phyloP scores from a whole-genome alignment of 2,113 vertebrate species.

The Heteronetta atricapilla region DNA sequence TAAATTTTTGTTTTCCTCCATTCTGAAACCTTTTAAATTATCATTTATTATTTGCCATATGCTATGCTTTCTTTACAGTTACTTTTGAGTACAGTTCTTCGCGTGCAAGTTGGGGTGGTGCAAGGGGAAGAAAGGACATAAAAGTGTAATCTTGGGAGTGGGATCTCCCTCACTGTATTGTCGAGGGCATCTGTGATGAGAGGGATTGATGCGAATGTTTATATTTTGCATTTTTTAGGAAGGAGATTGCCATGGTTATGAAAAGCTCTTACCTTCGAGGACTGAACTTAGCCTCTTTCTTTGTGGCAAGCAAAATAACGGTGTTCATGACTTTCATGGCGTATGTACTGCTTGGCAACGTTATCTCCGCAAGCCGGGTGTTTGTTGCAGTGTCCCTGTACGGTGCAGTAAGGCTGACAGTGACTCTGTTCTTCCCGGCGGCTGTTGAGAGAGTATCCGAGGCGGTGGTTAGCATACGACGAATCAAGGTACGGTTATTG shows the following conservation, averaged over 20 bases:
- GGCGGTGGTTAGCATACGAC: conserved; percentile 86
- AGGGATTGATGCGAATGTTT: not conserved
- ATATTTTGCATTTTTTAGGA: conserved; percentile 75
- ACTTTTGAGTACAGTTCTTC: not conserved
- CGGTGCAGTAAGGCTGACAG: conserved; percentile 86
- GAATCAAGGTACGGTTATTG: conserved; percentile 84
- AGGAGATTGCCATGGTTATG: conserved; percentile 90
- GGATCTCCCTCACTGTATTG: not conserved
- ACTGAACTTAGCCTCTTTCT: conserved; percentile 94
- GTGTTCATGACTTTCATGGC: conserved; percentile 90
- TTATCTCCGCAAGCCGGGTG: conserved; percentile 86
- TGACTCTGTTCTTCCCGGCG: conserved; percentile 92
- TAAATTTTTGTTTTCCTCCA: not conserved
- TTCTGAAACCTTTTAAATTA: not conserved
- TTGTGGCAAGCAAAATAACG: conserved; percentile 91
- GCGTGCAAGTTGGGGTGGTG: not conserved
- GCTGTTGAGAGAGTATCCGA: conserved; percentile 91
- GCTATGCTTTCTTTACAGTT: not conserved
- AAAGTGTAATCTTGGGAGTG: not conserved
- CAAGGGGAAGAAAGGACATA: not conserved
- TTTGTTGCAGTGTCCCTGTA: conserved; percentile 91
- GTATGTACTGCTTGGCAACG: conserved; percentile 86
- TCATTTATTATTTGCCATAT: not conserved
- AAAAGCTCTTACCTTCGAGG: conserved; percentile 93
- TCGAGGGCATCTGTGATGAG: not conserved